These are phyloP conservation scores for Dendrocopos noguchii DNA, from an alignment of 2,113 vertebrate genomes.

Conservation along the genomic window DNA sequence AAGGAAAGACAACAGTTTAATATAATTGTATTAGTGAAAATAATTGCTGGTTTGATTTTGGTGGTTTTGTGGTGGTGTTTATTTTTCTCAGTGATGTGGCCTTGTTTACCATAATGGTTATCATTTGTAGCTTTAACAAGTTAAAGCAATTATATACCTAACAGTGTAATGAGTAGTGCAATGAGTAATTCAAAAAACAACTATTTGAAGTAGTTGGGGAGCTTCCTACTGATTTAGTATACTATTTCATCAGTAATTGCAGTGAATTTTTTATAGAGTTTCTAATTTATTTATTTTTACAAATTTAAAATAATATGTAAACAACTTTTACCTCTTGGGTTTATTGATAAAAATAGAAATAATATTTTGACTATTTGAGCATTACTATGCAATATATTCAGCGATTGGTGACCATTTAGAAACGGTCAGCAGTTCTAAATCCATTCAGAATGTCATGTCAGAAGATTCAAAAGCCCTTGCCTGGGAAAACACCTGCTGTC, in stretches of 20 bases:
- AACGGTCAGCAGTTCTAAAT: not conserved
- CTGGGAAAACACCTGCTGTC: not conserved
- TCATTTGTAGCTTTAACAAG: not conserved
- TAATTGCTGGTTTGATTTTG: not conserved
- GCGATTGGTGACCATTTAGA: too few species aligned
- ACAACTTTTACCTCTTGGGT: not conserved
- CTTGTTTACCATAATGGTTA: not conserved
- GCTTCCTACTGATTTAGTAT: not conserved
- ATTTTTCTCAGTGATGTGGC: not conserved
- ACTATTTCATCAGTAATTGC: not conserved
- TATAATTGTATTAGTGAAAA: not conserved
- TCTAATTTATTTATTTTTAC: not conserved
- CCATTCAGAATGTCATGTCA: not conserved
- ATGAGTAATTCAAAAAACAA: not conserved
- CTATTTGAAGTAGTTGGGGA: not conserved
- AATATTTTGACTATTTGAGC: not conserved
- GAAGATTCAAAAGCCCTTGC: not conserved
- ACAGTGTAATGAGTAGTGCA: not conserved
- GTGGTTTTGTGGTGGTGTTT: too few species aligned
- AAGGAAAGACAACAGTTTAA: not conserved
- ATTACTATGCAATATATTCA: rapidly evolving
- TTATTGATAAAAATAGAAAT: not conserved
- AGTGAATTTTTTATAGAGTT: not conserved
- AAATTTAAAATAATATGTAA: not conserved
- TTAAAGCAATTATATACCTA: not conserved